Percentiles rank a stretch among this genome's conserved stretches.
These are phyloP conservation scores for Eucera pruinosa DNA, from an alignment of 2,888 invertebrate species.

Conservation along the genomic window DNA sequence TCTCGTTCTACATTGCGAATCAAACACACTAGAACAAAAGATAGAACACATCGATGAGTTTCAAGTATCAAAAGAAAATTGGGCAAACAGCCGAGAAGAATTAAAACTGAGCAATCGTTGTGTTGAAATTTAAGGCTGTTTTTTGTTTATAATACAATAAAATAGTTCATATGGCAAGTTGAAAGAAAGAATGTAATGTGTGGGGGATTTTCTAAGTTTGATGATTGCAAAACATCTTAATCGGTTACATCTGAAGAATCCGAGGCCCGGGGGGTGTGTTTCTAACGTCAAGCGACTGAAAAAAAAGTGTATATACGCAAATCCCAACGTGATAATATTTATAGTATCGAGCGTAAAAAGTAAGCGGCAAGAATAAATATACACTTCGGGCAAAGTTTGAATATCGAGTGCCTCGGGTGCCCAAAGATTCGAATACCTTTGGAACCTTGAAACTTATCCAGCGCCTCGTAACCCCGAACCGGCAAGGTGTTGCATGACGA, in stretches of 20 bases:
- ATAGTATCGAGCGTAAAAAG: conserved; percentile 65
- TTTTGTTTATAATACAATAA: not conserved
- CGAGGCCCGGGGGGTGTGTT: conserved; percentile 24
- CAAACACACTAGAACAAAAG: too few relatives aligned
- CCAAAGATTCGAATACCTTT: conserved; percentile 39
- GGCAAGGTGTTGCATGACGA: conserved; percentile 2
- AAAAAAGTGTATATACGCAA: conserved; percentile 61
- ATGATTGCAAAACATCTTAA: conserved; percentile 30
- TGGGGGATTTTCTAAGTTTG: not conserved
- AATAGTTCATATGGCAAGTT: not conserved
- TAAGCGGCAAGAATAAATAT: conserved; percentile 66
- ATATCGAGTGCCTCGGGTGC: conserved; percentile 46
- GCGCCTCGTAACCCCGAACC: not conserved
- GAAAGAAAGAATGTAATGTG: not conserved
- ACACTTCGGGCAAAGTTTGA: conserved; percentile 54
- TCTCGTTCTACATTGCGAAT: too few relatives aligned
- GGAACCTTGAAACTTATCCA: conserved; percentile 35
- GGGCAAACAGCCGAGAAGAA: not conserved
- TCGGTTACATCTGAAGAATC: conserved; percentile 32
- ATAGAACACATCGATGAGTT: too few relatives aligned
- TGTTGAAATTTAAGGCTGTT: not conserved
- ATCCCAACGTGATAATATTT: conserved; percentile 66
- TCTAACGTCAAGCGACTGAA: conserved; percentile 50
- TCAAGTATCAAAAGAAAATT: too few relatives aligned
- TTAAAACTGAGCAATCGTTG: not conserved